Conservation (phyloP, 1,140 invertebrate genomes). For the Agrilus planipennis region DNA sequence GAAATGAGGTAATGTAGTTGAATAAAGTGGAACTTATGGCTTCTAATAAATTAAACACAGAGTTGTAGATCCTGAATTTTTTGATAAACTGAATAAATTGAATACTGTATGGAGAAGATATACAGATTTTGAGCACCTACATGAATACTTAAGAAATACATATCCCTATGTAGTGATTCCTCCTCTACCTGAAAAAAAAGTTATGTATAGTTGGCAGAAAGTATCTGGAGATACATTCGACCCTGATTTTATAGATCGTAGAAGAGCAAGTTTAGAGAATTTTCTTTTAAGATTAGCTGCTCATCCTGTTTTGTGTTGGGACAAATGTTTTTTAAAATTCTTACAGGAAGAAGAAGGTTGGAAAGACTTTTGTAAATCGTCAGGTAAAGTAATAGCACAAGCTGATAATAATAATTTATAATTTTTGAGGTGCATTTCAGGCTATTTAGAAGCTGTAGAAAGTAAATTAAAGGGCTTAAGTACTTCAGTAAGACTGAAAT, state of each 20-base stretch:
- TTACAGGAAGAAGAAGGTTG: slow-evolving; percentile 63
- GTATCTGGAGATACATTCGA: slow-evolving; percentile 65
- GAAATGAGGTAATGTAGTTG: slow-evolving; percentile 58
- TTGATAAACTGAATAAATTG: slow-evolving; percentile 45
- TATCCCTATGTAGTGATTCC: slow-evolving; percentile 70
- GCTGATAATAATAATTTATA: too few relatives aligned
- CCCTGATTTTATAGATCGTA: slow-evolving; percentile 73
- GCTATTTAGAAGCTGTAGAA: slow-evolving; percentile 58
- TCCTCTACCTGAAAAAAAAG: slow-evolving; percentile 70
- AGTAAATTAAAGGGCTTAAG: slow-evolving; percentile 64
- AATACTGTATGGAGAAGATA: slow-evolving; percentile 69
- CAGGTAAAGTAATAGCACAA: slow-evolving; percentile 42
- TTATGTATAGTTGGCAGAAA: slow-evolving; percentile 71
- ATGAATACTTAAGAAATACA: slow-evolving; percentile 60
- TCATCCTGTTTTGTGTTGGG: slow-evolving; percentile 60
- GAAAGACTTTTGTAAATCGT: slow-evolving; percentile 62
- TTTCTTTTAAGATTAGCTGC: slow-evolving; percentile 64
- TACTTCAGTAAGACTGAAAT: slow-evolving; percentile 60
- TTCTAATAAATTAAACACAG: slow-evolving; percentile 30
- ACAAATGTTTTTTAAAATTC: slow-evolving; percentile 65
- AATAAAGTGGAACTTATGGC: not conserved
- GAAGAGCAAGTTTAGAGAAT: slow-evolving; percentile 69
- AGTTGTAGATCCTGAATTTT: slow-evolving; percentile 58
- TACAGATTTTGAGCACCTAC: slow-evolving; percentile 72
- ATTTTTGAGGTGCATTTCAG: too few relatives aligned